Conservation (phyloP, 1,140 invertebrate species). For the Pseudomyrmex gracilis region DNA sequence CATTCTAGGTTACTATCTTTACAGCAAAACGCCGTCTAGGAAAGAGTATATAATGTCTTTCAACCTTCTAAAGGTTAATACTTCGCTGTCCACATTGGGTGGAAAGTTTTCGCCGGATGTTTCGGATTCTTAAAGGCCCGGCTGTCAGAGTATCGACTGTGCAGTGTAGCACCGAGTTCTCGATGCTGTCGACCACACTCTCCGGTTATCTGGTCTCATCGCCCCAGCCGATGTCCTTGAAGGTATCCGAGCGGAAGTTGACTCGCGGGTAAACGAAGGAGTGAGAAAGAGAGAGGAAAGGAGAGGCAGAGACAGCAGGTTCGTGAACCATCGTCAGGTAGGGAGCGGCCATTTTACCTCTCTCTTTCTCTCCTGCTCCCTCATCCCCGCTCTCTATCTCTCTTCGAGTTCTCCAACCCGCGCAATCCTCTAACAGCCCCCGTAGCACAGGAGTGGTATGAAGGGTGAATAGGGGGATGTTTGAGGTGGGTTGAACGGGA, state of each 20-base stretch:
- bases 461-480: conserved; percentile 67
- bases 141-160: conserved; percentile 50
- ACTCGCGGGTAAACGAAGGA: conserved; percentile 18
- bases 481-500: conserved; percentile 77
- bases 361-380: conserved; percentile 54
- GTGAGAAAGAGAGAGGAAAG: background rate
- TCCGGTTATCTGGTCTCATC: conserved; percentile 35
- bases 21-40: conserved; percentile 11
- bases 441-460: conserved; percentile 66
- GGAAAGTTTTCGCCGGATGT: conserved; percentile 65
- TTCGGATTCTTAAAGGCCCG: conserved; percentile 45
- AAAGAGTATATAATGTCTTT: conserved; percentile 20
- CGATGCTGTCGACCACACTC: conserved; percentile 44
- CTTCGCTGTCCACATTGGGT: background rate
- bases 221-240: conserved; percentile 64
- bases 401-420: conserved; percentile 64
- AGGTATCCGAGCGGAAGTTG: conserved; percentile 41
- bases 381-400: conserved; percentile 45
- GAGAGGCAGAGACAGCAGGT: conserved; percentile 69
- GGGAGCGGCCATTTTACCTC: conserved; percentile 81
- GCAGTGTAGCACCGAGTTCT: conserved; percentile 51
- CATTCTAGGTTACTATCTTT: conserved; percentile 20
- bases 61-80: conserved; percentile 19
- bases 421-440: conserved; percentile 73
- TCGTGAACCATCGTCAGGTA: conserved; percentile 78